Base-by-base conservation (phyloP, 2,797 vertebrate genomes). In the Graptemys geographica region DNA sequence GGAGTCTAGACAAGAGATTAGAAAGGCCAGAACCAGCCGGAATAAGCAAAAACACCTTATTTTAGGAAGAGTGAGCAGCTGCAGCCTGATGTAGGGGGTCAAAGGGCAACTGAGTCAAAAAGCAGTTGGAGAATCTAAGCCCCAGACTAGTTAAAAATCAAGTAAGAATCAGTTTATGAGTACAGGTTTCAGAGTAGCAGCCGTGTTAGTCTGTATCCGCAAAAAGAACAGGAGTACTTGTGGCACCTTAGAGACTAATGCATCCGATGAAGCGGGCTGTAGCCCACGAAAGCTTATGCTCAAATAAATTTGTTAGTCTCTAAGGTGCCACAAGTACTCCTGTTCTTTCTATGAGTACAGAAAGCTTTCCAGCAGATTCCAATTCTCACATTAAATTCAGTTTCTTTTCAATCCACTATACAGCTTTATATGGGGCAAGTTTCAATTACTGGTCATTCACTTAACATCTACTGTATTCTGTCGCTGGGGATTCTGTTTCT, bases 1-100 rank as follows among this genome's bases (percentile, higher is more conserved):
- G 27, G 12, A 41, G 93, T 90, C 90, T 79, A 85, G 90, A 88
- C 90, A 55, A 25, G 81, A 80, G 81, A 62, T 84, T 81, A 83
- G 31, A 8, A n/a, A 51, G 79, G 55, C 56, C 47, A 55, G 31
- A 44, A 81, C 6, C 76, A 23, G 83, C 23, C 3, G n/a, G 53
- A n/a, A 28, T 11, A 15, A 44, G 41, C 85, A 78, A 62, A 79
- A 76, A 55, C 62, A 84, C 86, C 72, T 88, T 56, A 59, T 82
- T 89, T 74, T 31, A 47, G 23, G 41, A 5, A 31, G 13, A 78
- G 6, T 6, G 37, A 92, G 53, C 33, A 86, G 57, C 51, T 82
- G 55, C 44, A 44, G 47, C 25, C 53, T 27, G 47, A 62, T 44
- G 52, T 85, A 86, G 18, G 41, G 53, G 33, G 81, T 53, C 81